Evolutionary conservation across 2,888 invertebrate genomes (phyloP), one percentile per base, ranked within the genome.

Genomic region (Stenotaenia linearis): DNA sequence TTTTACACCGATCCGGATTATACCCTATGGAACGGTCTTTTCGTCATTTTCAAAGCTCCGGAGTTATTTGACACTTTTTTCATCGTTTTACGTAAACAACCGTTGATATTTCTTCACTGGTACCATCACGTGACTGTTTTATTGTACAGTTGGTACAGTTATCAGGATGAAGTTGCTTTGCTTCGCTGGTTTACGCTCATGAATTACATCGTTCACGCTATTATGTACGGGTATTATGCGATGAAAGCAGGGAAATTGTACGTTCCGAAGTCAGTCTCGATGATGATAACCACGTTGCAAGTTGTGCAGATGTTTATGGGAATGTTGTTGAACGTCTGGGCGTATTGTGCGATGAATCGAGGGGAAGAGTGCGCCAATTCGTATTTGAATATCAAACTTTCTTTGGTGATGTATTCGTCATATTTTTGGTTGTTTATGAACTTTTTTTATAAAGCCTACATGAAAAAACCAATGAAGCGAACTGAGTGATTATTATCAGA

Each of bases 11-110:
- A 96, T 87, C 92, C 93, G 84, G 96, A 97, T 76, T 93, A 95
- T 82, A 97, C 97, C 10, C 97, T 97, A 87, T 99, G 98, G 98
- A 95, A 97, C 82, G 95, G 93, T 91, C 91, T 97, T 90, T 99
- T 99, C 61, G 96, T 97, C 69, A 89, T 98, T 82, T 97, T 97
- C 82, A 99, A 99, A 88, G 90, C 97, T 79, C 96, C 97, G 0
- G 98, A 99, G 88, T 90, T 98, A 75, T 97, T 96, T 7, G 97
- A 97, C 88, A 97, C 97, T 61, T 91, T 97, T 83, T 97, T 97
- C 89, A 93, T 97, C 82, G 85, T 88, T 21, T 89, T 97, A 80
- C 91, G 97, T 81, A 97, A 97, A 88, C 96, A 96, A 86, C 95
- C 95, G 0, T 89, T 97, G 78, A 95, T 96, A 86, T 97, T 97